Conservation (phyloP, 2,888 invertebrate genomes). For the Chymomyza fuscimana region DNA sequence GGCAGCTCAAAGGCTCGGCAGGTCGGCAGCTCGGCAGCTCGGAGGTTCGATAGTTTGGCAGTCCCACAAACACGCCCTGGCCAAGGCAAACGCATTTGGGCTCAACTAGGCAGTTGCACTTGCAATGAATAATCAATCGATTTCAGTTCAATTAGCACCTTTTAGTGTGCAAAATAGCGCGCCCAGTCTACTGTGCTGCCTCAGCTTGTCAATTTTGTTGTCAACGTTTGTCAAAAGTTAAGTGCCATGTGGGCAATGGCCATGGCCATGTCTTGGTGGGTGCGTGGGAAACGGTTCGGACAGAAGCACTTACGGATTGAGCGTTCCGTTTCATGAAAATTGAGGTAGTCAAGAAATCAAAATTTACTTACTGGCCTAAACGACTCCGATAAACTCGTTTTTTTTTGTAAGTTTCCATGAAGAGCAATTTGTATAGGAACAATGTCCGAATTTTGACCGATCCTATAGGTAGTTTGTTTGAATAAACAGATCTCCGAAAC, state of each 20-base stretch:
- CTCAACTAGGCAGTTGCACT: conserved; percentile 17
- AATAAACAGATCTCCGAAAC: too few species aligned
- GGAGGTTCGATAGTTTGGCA: background rate
- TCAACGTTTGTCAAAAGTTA: conserved; percentile 67
- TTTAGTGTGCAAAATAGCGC: conserved; percentile 76
- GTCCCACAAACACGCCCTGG: background rate
- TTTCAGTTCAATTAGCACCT: conserved; percentile 76
- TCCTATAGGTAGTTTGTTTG: too few species aligned
- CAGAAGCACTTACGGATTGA: background rate
- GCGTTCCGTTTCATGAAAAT: background rate
- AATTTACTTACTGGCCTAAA: too few species aligned
- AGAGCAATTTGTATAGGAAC: too few species aligned
- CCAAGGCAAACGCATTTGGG: background rate
- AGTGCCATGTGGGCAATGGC: conserved; percentile 47
- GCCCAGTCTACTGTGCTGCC: conserved; percentile 48
- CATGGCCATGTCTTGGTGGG: background rate
- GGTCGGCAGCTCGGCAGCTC: background rate
- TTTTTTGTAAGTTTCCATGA: too few species aligned
- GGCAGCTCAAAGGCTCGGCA: background rate
- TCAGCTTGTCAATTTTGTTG: conserved; percentile 42
- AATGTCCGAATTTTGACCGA: too few species aligned
- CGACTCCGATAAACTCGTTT: too few species aligned
- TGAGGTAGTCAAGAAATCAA: background rate
- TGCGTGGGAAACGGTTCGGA: background rate
- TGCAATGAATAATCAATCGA: conserved; percentile 71